Conservation (phyloP, 2,888 invertebrate species). For the Syritta pipiens region DNA sequence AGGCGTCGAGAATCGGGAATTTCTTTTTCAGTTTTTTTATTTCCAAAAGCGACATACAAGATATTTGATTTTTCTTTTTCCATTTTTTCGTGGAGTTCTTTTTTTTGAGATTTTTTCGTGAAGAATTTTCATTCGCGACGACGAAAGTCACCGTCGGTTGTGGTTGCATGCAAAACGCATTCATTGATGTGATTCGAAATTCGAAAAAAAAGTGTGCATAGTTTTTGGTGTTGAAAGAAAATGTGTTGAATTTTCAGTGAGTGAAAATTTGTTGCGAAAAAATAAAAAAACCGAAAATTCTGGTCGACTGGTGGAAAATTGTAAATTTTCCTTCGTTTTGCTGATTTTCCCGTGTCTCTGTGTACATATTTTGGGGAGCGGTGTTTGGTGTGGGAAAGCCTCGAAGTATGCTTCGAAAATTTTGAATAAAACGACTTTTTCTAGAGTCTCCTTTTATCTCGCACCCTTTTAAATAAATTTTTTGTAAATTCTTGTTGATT, state of each 20-base stretch:
- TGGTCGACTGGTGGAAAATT: constrained; percentile 35
- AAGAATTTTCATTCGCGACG: too few species aligned
- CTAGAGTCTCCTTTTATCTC: too few species aligned
- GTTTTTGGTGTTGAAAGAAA: constrained; percentile 4
- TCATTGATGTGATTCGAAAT: too few species aligned
- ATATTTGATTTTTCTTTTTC: too few species aligned
- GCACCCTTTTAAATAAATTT: neutral
- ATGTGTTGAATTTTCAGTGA: neutral
- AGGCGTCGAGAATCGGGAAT: constrained; percentile 7
- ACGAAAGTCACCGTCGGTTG: too few species aligned
- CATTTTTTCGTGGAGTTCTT: too few species aligned
- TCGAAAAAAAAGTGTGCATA: constrained; percentile 14
- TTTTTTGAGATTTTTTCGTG: too few species aligned
- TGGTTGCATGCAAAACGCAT: too few species aligned
- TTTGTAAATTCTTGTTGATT: neutral
- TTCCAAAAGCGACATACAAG: too few species aligned
- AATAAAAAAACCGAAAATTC: neutral
- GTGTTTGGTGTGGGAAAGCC: too few species aligned
- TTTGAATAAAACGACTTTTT: constrained; percentile 3
- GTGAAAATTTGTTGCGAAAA: constrained; percentile 26
- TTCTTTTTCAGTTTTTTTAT: too few species aligned
- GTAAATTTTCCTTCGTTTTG: constrained; percentile 28
- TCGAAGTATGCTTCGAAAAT: constrained; percentile 32
- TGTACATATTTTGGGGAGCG: constrained; percentile 41
- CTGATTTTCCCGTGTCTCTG: neutral